phyloP scores from a whole-genome alignment of 2,888 invertebrate genomes.

The Harpalus rufipes region DNA sequence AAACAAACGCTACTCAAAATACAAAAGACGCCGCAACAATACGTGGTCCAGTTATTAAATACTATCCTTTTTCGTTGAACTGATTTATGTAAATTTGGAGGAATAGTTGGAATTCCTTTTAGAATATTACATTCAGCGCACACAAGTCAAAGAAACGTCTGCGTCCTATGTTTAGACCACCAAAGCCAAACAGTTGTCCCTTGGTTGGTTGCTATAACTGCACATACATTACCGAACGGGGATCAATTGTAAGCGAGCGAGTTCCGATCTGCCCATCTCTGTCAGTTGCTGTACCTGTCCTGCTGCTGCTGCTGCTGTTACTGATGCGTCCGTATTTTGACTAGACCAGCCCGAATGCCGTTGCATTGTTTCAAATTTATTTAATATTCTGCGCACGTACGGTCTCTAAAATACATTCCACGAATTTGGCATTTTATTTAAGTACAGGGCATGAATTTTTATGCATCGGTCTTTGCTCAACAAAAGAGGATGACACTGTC shows the following conservation, averaged over 20 bases:
- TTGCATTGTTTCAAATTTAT: slow-evolving; percentile 77
- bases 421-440: slow-evolving; percentile 71
- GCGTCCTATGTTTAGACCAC: slow-evolving; percentile 53
- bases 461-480: slow-evolving; percentile 60
- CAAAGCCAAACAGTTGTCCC: slow-evolving; percentile 49
- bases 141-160: slow-evolving; percentile 58
- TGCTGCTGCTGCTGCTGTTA: not conserved
- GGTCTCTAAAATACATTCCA: slow-evolving; percentile 72
- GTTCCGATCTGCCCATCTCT: slow-evolving; percentile 42
- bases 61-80: slow-evolving; percentile 64
- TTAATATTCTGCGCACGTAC: slow-evolving; percentile 77
- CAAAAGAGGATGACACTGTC: slow-evolving; percentile 49
- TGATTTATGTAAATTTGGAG: slow-evolving; percentile 65
- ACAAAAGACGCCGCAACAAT: slow-evolving; percentile 64
- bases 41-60: slow-evolving; percentile 67
- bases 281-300: not conserved
- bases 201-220: slow-evolving; percentile 52
- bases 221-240: slow-evolving; percentile 43
- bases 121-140: slow-evolving; percentile 62
- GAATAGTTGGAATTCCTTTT: slow-evolving; percentile 59
- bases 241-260: slow-evolving; percentile 45
- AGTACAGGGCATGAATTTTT: slow-evolving; percentile 67
- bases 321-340: slow-evolving; percentile 62
- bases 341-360: slow-evolving; percentile 75
- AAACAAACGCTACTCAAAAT: slow-evolving; percentile 55